Evolutionary conservation across 1,140 invertebrate species (phyloP).

Genomic region (Diploscapter pachys): DNA sequence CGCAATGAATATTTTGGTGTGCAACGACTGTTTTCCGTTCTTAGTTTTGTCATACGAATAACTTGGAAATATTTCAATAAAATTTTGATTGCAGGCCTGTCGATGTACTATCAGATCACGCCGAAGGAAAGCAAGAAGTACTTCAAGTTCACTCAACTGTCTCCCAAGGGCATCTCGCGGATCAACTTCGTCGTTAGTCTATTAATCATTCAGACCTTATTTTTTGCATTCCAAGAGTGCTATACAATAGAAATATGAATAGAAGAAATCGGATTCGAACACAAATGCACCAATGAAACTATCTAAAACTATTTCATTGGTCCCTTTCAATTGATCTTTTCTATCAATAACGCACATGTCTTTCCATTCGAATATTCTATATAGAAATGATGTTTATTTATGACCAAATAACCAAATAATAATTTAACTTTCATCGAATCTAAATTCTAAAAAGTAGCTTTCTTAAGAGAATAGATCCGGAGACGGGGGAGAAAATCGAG

Average conservation of each 20-base stretch:
- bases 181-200: neutral
- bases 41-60: neutral
- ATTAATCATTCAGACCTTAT: too few species aligned
- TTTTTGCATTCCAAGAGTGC: too few species aligned
- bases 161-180: neutral
- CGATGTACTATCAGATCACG: neutral
- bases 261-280: neutral
- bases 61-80: too few species aligned
- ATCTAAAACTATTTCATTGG: slow-evolving; percentile 14
- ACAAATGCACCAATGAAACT: neutral
- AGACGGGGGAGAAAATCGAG: too few species aligned
- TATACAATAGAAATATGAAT: neutral
- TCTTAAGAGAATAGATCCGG: too few species aligned
- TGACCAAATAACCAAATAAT: too few species aligned
- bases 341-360: too few species aligned
- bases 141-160: slow-evolving; percentile 5
- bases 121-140: neutral
- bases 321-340: neutral
- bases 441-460: too few species aligned
- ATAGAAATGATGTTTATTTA: too few species aligned
- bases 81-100: neutral
- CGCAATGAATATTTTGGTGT: too few species aligned
- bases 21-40: neutral
- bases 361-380: too few species aligned
- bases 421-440: too few species aligned